Conservation (phyloP, 1,140 invertebrate species). For the Tetraneura akinire region DNA sequence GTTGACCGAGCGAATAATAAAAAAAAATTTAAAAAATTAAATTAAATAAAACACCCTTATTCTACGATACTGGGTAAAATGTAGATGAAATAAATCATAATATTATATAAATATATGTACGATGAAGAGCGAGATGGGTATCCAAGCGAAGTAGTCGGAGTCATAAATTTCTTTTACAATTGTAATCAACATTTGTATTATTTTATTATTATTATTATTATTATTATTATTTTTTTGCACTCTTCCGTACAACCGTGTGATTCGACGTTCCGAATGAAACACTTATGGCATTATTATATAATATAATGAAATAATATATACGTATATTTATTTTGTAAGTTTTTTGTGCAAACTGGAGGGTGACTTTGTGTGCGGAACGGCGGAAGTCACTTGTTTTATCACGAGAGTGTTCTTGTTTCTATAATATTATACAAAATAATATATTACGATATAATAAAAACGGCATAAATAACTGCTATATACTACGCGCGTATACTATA, state of each 20-base stretch:
- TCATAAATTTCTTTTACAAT: constrained; percentile 36
- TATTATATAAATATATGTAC: too few relatives aligned
- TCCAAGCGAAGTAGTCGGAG: not conserved
- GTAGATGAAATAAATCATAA: constrained; percentile 30
- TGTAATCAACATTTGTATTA: constrained; percentile 41
- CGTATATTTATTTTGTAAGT: constrained; percentile 28
- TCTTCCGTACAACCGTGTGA: constrained; percentile 22
- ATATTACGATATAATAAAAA: too few relatives aligned
- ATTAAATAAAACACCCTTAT: too few relatives aligned
- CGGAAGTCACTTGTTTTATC: constrained; percentile 28
- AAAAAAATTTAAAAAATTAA: too few relatives aligned
- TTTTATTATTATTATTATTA: too few relatives aligned
- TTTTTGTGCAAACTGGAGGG: constrained; percentile 14
- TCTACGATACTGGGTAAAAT: not conserved
- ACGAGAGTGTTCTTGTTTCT: not conserved
- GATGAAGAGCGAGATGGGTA: not conserved
- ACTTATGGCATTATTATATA: constrained; percentile 27
- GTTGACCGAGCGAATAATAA: not conserved
- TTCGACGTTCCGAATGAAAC: constrained; percentile 28
- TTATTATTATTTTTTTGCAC: not conserved
- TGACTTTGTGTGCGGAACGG: constrained; percentile 2
- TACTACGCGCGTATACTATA: too few relatives aligned
- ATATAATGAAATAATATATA: constrained; percentile 38
- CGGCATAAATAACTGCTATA: too few relatives aligned
- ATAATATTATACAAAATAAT: constrained; percentile 10